Base-by-base conservation (phyloP, 92 coral and sea anemone genomes). In the Epizoanthus fatuus region DNA sequence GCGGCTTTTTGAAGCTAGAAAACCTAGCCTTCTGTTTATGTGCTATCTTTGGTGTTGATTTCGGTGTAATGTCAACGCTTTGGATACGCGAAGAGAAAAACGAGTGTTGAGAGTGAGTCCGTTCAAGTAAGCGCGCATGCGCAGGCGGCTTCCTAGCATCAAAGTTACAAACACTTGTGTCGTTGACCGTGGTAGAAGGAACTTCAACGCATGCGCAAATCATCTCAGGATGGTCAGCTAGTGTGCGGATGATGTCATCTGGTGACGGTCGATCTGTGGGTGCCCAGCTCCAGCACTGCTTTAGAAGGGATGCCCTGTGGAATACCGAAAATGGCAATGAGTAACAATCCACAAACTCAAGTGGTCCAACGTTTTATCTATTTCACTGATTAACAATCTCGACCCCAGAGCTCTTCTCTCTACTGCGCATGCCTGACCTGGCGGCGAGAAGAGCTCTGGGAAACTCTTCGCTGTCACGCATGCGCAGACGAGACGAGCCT, bases 131-230 rank as follows among this genome's bases (percentile, higher is more conserved):
- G 9, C 81, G 81, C 16, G 52, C 52, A n/a, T 57, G 81, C 53
- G 52, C 68, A 0, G 54, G 35, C 3, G 68, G 37, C 54, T 57
- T 75, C 15, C 81, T 57, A 35, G 58, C 40, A 66, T 75, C 81
- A 38, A 75, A 75, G 49, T 56, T 56, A 25, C 79, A 74, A 15
- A 75, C 81, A 39, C 67, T 75, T 7, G 67, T 75, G 67, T 75
- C 81, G 63, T 75, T 75, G 7, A 75, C 81, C 4, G 81, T 75
- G 7, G 81, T 75, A 16, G 81, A 56, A 56, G 81, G 81, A 9
- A 75, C 66, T 75, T 75, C 81, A 57, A 75, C 81, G 68, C 68
- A 75, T 39, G 81, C 81, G 38, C 54, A 17, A 13, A 75, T 35
- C 81, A 75, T 75, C 54, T 75, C 81, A 39, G 81, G 81, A 57